Conservation (phyloP, 2,888 invertebrate species). For the Caenorhabditis panamensis region DNA sequence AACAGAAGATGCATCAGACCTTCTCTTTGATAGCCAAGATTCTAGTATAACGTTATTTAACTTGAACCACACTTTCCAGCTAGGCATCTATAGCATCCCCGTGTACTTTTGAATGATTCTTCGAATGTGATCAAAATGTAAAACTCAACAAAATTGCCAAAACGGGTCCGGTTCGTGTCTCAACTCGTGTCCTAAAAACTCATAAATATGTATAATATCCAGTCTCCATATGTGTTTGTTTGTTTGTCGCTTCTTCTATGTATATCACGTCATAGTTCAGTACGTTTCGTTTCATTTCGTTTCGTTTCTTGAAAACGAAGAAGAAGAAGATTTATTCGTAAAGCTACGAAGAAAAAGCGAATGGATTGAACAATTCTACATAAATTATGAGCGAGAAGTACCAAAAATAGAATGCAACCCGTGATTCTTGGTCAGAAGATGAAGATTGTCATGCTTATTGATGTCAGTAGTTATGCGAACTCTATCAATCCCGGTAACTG, state of each 20-base stretch:
- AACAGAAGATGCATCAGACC: constrained; percentile 57
- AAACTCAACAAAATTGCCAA: constrained; percentile 6
- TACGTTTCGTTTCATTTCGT: constrained; percentile 38
- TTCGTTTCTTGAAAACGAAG: too few relatives aligned
- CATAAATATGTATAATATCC: constrained; percentile 41
- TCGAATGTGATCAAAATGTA: constrained; percentile 17
- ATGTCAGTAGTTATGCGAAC: constrained; percentile 34
- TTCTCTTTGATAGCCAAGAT: constrained; percentile 57
- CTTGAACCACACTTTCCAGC: too few relatives aligned
- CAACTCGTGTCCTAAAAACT: constrained; percentile 21
- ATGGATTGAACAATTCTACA: constrained; percentile 19
- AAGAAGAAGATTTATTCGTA: constrained; percentile 37
- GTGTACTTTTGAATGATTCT: constrained; percentile 6
- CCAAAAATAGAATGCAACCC: constrained; percentile 6
- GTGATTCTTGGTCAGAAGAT: not conserved
- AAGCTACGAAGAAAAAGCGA: constrained; percentile 25
- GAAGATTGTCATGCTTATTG: not conserved
- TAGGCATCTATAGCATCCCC: too few relatives aligned
- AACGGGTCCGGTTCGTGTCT: constrained; percentile 24
- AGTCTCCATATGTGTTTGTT: constrained; percentile 30
- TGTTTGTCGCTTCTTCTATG: not conserved
- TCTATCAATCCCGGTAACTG: constrained; percentile 57
- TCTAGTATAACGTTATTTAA: constrained; percentile 34
- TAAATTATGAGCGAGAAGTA: constrained; percentile 37
- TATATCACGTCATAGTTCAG: constrained; percentile 51